Conservation (phyloP, 2,797 vertebrate species). For the Petrocephalus sullivani region DNA sequence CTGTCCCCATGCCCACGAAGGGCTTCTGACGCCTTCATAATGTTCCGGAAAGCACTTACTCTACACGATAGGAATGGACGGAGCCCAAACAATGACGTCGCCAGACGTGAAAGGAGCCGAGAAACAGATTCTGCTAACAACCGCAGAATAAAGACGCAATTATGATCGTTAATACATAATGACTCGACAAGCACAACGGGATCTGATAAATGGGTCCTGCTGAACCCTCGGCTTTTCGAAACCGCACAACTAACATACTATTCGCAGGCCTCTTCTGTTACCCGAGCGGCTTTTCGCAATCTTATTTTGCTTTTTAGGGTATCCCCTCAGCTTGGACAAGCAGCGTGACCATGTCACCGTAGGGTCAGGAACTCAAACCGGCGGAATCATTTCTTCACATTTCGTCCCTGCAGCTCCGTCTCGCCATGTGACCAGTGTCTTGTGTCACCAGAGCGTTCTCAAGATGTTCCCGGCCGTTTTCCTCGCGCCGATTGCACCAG, state of each 20-base stretch:
- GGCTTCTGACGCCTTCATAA: background rate
- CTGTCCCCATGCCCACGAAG: background rate
- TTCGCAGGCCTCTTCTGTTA: background rate
- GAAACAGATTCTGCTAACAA: constrained; percentile 18
- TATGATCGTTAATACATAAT: constrained; percentile 24
- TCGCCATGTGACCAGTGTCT: background rate
- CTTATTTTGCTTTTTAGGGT: background rate
- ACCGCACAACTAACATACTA: background rate
- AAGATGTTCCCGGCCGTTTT: background rate
- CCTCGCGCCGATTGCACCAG: background rate
- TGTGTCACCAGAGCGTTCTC: background rate
- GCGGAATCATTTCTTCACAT: background rate
- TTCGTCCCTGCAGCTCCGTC: background rate
- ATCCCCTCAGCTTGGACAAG: background rate
- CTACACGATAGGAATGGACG: background rate
- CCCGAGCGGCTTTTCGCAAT: background rate
- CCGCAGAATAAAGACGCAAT: constrained; percentile 20
- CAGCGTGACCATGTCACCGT: background rate
- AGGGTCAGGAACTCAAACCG: background rate
- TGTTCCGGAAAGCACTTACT: background rate
- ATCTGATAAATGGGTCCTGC: background rate
- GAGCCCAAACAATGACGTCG: background rate
- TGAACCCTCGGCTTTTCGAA: background rate
- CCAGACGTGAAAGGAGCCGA: constrained; percentile 17
- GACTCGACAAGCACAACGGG: constrained; percentile 9